phyloP scores from a whole-genome alignment of 2,888 invertebrate species.

The Chaetogeoica ovagalla region DNA sequence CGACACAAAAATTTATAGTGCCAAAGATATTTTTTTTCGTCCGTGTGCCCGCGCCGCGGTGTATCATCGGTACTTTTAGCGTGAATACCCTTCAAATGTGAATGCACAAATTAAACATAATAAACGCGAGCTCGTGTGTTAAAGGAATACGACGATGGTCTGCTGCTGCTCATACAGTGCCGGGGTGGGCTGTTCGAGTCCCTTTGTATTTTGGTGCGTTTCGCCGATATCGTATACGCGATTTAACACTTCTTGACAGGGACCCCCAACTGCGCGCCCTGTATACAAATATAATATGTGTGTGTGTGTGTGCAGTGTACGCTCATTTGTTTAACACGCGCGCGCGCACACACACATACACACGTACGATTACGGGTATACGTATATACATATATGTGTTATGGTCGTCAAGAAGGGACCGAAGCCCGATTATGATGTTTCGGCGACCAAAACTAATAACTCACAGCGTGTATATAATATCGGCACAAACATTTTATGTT shows the following conservation, averaged over 20 bases:
- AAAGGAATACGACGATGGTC: constrained; percentile 20
- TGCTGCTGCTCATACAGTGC: background rate
- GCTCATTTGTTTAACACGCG: constrained; percentile 21
- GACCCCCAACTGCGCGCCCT: constrained; percentile 2
- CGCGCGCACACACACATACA: background rate
- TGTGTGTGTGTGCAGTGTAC: background rate
- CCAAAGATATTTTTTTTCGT: too few relatives aligned
- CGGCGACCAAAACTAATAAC: constrained; percentile 32
- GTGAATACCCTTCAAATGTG: too few relatives aligned
- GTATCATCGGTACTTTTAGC: too few relatives aligned
- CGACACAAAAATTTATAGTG: too few relatives aligned
- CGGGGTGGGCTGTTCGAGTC: constrained; percentile 27
- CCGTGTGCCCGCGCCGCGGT: too few relatives aligned
- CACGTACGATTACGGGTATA: background rate
- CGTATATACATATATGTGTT: background rate
- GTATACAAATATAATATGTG: background rate
- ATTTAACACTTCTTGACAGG: constrained; percentile 52
- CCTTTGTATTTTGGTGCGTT: constrained; percentile 12
- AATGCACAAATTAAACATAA: background rate
- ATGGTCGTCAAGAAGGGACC: constrained; percentile 19
- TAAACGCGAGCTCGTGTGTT: background rate
- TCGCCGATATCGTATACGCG: constrained; percentile 7
- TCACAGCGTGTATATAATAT: background rate
- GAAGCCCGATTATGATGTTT: constrained; percentile 26
- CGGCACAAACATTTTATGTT: background rate